Percentiles rank a stretch among this genome's conserved stretches.
phyloP scores from a whole-genome alignment of 2,888 invertebrate species.

The Nephrotoma guestfalica region DNA sequence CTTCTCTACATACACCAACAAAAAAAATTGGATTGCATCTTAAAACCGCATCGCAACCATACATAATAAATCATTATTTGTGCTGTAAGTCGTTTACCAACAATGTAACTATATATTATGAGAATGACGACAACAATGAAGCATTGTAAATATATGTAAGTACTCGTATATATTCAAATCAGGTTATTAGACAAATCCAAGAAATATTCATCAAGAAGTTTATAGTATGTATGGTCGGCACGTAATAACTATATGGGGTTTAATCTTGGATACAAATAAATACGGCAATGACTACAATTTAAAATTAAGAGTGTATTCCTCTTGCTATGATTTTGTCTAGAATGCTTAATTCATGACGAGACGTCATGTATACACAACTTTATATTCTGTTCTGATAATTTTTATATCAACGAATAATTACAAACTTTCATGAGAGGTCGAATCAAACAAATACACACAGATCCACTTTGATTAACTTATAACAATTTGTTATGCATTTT shows the following conservation, averaged over 20 bases:
- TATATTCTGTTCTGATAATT: not conserved
- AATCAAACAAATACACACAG: not conserved
- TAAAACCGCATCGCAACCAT: not conserved
- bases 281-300: not conserved
- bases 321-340: not conserved
- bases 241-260: not conserved
- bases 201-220: not conserved
- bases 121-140: not conserved
- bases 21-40: not conserved
- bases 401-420: not conserved
- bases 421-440: not conserved
- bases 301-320: not conserved
- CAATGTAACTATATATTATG: not conserved
- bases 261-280: not conserved
- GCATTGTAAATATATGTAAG: not conserved
- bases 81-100: not conserved
- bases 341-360: not conserved
- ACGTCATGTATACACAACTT: not conserved
- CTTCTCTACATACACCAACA: not conserved
- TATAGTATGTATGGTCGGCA: not conserved
- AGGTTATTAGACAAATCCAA: not conserved
- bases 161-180: not conserved
- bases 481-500: not conserved
- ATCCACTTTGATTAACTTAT: not conserved
- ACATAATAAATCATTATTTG: not conserved